Evolutionary conservation across 2,797 vertebrate genomes (phyloP).

Genomic region (Lepilemur ruficaudatus): DNA sequence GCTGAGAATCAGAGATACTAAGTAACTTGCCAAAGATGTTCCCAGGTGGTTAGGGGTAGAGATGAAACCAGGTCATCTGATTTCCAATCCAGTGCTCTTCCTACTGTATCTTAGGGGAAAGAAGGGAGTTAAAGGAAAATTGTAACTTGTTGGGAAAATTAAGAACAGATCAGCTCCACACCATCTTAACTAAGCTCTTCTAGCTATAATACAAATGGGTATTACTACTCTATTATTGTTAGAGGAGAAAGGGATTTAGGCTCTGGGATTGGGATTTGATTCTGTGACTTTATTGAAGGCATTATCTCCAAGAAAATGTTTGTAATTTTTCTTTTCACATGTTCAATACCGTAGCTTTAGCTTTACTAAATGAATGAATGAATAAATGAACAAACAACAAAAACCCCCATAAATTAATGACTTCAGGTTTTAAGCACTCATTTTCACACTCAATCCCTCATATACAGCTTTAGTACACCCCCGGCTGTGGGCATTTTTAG

Average conservation of each 20-base stretch:
- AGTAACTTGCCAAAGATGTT: background rate
- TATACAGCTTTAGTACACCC: background rate
- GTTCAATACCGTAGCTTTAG: background rate
- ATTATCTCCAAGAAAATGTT: background rate
- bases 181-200: conserved; percentile 3
- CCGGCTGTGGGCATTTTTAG: background rate
- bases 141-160: conserved; percentile 34
- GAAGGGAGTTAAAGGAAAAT: background rate
- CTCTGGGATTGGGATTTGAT: background rate
- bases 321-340: conserved; percentile 5
- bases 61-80: background rate
- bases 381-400: background rate
- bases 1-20: background rate
- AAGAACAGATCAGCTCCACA: conserved; percentile 9
- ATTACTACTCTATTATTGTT: conserved; percentile 4
- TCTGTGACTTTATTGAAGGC: conserved; percentile 29
- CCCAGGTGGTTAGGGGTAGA: background rate
- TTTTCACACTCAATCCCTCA: background rate
- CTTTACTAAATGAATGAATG: background rate
- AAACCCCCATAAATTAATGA: background rate
- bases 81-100: background rate
- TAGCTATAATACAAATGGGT: background rate
- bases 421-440: background rate
- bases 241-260: conserved; percentile 6
- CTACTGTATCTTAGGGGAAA: background rate